Evolutionary conservation across 2,888 invertebrate species (phyloP), one percentile per base, ranked within the genome.

Genomic region (Parnassius apollo): DNA sequence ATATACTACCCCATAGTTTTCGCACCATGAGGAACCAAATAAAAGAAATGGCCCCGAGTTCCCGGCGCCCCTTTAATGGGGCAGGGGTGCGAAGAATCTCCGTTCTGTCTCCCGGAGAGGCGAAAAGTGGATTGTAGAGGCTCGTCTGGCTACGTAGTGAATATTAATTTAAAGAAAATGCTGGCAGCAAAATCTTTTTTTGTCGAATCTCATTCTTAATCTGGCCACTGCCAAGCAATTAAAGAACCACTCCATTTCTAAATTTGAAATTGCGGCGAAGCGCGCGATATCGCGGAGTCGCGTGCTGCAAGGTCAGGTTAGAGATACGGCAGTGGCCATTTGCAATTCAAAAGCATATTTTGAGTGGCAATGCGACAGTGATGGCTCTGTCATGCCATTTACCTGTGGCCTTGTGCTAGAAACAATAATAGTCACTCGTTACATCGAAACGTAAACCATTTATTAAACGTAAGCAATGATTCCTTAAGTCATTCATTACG

Each of bases 231-330:
- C 48, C 57, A 57, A 59, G 22, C 50, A 42, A 22, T 63, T 64
- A 66, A 69, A 65, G 70, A 68, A 67, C 61, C 62, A 60, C 66
- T 68, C 59, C 54, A 68, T 65, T 64, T 67, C 70, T 69, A 68
- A 75, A 74, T 75, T 71, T 65, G 66, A 74, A 72, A 70, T 71
- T 64, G 72, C 68, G 70, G 73, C 62, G 70, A 72, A 64, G 68
- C 66, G 68, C 69, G 79, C 76, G 78, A 81, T 80, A 80, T 80
- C 80, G 72, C 78, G 69, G 66, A 70, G 68, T 80, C 73, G 80
- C 81, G 80, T 80, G 83, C 68, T 57, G 68, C 71, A 78, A 78
- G 80, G 78, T 75, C 75, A 75, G 76, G 72, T 75, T 75, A 76
- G 59, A 68, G 66, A 68, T 68, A 67, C 61, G 63, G 61, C 54